Base-by-base conservation (phyloP, 2,797 vertebrate species). In the Xerus rutilus region DNA sequence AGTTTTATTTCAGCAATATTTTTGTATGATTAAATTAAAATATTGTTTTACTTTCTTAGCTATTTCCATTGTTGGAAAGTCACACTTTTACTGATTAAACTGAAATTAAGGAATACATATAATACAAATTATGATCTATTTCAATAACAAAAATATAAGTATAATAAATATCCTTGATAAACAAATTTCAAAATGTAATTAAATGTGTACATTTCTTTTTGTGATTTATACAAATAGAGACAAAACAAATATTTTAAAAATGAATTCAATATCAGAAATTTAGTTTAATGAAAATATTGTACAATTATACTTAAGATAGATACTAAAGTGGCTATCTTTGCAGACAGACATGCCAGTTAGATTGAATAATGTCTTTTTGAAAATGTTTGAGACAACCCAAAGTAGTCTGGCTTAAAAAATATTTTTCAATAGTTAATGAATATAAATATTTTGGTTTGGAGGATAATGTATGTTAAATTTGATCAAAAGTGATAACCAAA, bases 21-120 rank as follows among this genome's bases (percentile, higher is more conserved):
- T 97, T 0, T 74, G 62, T 86, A 45, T 77, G 35, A 94, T 95
- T 96, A 92, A 67, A 96, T 93, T 86, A 92, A 95, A 94, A 43
- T 0, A 12, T 83, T 83, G 43, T 88, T 96, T 93, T 91, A 89
- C 1, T 97, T 97, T 96, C 72, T 95, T 93, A 93, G 89, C 52
- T 88, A 52, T 94, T 97, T 64, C 78, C 86, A 93, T 98, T 96
- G 89, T 97, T 98, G 92, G 82, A 97, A 96, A 96, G 82, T 97
- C 82, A 96, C 47, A 69, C 92, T 96, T 96, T 97, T 91, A 89
- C 92, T 96, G 84, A 96, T 62, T 70, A 89, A 86, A 69, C 77
- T 96, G 47, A 97, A 98, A 97, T 97, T 96, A 89, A 32, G 94
- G 97, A 98, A 98, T 97, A 97, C 79, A 96, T 86, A 93, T 95